Evolutionary conservation across 2,797 vertebrate species (phyloP), one percentile per base, ranked within the genome.

Genomic region (Lithobates sylvaticus): DNA sequence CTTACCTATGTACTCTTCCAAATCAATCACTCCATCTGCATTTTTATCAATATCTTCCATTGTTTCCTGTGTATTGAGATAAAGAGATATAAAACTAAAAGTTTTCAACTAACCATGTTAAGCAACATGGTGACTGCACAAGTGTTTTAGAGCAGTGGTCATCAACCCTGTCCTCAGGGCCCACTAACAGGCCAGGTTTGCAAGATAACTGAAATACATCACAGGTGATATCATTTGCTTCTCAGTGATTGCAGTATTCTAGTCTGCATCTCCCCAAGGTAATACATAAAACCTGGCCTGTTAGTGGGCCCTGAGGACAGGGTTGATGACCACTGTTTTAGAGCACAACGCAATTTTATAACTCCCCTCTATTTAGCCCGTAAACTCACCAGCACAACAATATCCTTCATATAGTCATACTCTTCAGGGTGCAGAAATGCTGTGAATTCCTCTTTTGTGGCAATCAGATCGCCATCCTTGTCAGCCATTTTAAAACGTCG

Each of bases 1-100:
- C 96, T 96, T 88, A 98, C 97, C 97, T 0, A 99, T 98, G 89
- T 98, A 98, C 42, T 99, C 97, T 58, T 97, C 93, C 76, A 98
- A 89, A 88, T 98, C 94, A 10, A 99, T 98, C 90, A 97, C 95
- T 7, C 97, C 97, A 15, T 98, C 97, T 1, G 95, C 95, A 16
- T 99, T 96, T 93, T 97, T 97, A 92, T 99, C 97, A 9, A 98
- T 97, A 91, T 99, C 97, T 81, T 98, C 97, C 90, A 99, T 96
- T 0, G 97, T 97, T 92, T 99, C 97, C 97, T 99, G 39, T 65
- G 84, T 23, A 83, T 26, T 83, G 42, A 68, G 81, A 61, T 85
- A 44, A 80, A 26, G 21, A 34, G 47, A 27, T 0, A 3, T 61
- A 61, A 61, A 32, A 61, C 8, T 18, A 26, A 10, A 27, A 23